Evolutionary conservation across 1,140 invertebrate genomes (phyloP), one percentile per base, ranked within the genome.

Genomic region (Atta texana): DNA sequence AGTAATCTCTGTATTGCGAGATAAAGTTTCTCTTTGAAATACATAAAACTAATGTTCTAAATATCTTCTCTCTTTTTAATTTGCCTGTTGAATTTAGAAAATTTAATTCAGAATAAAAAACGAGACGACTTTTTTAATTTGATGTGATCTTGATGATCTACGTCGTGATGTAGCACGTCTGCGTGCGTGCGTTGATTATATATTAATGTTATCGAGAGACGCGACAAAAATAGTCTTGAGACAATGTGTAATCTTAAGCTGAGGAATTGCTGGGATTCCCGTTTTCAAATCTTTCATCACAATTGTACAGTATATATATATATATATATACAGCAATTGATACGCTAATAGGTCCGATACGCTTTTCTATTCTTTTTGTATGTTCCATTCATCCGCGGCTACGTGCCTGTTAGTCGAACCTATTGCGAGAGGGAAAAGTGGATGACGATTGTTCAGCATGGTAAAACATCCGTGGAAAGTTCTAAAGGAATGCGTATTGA

Each of bases 391-490:
- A 86, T 75, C 61, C 64, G 21, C 44, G 55, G 28, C 24, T 68
- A 57, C 64, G 87, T 89, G 87, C 82, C 39, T 86, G 87, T 89
- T 86, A 51, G 59, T 68, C 10, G n/a, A 72, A 44, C 7, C 64
- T 75, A 63, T 81, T 89, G 75, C 74, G 61, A 69, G 82, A 89
- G 61, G 75, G 87, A 89, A 89, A 89, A 89, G 87, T 89, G 75
- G 75, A 88, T 77, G 82, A 88, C 64, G 80, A 89, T 86, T 89
- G 82, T 86, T 80, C 14, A 53, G 59, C 53, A 49, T 80, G 53
- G 85, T 68, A 89, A 69, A 89, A 89, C 82, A 55, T 63, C 49
- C 59, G 61, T 86, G 87, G 88, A 89, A 89, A 89, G 88, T 89
- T 89, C 61, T 80, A 28, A 61, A 59, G 68, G 82, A 89, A 89